Evolutionary conservation across 2,113 vertebrate genomes (phyloP).

Genomic region (Hypocryptadius cinnamomeus): DNA sequence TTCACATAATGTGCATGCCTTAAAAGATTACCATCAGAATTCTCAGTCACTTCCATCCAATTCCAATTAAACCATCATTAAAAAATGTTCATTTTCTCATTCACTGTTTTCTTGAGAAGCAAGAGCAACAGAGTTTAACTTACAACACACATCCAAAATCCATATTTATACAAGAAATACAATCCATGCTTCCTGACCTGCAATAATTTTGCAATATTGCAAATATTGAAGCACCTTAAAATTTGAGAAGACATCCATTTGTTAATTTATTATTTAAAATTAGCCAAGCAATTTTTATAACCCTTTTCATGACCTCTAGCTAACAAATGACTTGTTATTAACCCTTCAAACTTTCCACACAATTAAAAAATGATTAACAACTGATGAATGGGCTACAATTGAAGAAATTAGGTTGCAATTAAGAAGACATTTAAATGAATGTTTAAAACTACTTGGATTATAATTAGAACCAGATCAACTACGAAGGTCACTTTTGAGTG

Average conservation of each 20-base stretch:
- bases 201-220: not conserved
- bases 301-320: constrained; percentile 53
- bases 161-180: not conserved
- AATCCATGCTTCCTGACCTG: not conserved
- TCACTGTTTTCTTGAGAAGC: not conserved
- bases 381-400: constrained; percentile 60
- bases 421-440: constrained; percentile 61
- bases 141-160: not conserved
- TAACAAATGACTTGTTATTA: constrained; percentile 65
- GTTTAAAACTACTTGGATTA: constrained; percentile 56
- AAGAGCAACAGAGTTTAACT: not conserved
- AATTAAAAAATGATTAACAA: constrained; percentile 67
- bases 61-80: not conserved
- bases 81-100: not conserved
- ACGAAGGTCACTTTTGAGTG: constrained; percentile 1
- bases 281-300: constrained; percentile 55
- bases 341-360: constrained; percentile 65
- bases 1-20: not conserved
- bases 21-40: not conserved
- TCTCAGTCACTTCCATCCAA: not conserved
- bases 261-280: constrained; percentile 59
- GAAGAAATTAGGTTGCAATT: constrained; percentile 62
- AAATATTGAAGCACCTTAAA: not conserved
- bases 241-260: not conserved
- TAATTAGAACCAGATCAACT: constrained; percentile 60